phyloP scores from a whole-genome alignment of 2,888 invertebrate species.

The Cantharis nigra region DNA sequence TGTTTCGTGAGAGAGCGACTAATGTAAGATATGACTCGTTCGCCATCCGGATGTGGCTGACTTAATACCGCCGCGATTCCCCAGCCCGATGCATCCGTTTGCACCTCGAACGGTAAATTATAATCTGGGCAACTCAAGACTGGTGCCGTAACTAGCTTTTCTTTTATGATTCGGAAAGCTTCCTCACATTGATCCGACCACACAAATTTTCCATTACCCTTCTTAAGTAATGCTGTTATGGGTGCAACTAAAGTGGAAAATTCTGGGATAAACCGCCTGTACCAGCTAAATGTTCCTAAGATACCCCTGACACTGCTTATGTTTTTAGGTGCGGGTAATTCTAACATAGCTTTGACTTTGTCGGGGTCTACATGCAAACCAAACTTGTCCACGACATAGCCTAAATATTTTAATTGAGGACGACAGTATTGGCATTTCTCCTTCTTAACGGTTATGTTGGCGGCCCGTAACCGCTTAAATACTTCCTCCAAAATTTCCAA shows the following conservation, averaged over 20 bases:
- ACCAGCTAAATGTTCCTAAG: neutral
- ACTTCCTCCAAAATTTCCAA: neutral
- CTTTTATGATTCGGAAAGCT: neutral
- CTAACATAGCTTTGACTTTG: constrained; percentile 7
- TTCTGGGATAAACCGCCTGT: neutral
- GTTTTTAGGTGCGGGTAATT: neutral
- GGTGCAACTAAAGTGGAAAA: neutral
- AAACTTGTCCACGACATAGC: neutral
- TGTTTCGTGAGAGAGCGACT: constrained; percentile 12
- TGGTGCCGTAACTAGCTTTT: neutral
- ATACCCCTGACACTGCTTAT: neutral
- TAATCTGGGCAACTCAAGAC: constrained; percentile 6
- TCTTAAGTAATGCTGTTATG: neutral
- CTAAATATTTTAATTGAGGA: constrained; percentile 10
- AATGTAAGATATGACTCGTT: constrained; percentile 23
- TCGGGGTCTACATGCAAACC: constrained; percentile 11
- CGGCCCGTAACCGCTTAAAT: neutral
- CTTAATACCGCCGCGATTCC: neutral
- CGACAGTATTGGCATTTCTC: neutral
- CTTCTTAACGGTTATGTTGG: too few relatives aligned
- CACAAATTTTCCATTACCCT: neutral
- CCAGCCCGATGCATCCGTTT: neutral
- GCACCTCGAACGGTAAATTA: neutral
- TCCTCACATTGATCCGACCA: neutral
- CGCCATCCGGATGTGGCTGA: neutral